Percentiles rank a stretch among this genome's conserved stretches.
phyloP scores from a whole-genome alignment of 2,888 invertebrate genomes.

The Mythimna loreyi region DNA sequence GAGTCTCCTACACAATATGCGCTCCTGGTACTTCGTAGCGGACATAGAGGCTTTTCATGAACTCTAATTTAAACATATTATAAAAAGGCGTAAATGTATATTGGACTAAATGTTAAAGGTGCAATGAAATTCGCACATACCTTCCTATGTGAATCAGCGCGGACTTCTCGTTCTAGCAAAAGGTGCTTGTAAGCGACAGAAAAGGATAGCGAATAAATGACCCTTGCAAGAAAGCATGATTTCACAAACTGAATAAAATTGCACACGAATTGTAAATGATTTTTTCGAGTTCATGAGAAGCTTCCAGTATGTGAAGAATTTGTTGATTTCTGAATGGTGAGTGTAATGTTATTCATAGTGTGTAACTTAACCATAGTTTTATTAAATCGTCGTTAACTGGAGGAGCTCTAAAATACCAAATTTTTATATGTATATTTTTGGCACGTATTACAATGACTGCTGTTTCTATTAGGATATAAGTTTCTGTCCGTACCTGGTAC shows the following conservation, averaged over 20 bases:
- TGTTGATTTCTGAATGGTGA: slow-evolving; percentile 11
- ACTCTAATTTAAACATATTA: slow-evolving; percentile 7
- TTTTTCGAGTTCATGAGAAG: slow-evolving; percentile 19
- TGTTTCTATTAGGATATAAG: slow-evolving; percentile 6
- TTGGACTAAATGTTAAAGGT: no score
- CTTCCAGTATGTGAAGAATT: slow-evolving; percentile 13
- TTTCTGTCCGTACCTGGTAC: slow-evolving; percentile 21
- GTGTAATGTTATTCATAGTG: slow-evolving; percentile 10
- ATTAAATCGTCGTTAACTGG: slow-evolving; percentile 6
- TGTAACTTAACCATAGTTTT: slow-evolving; percentile 16
- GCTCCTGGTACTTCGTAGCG: slow-evolving; percentile 63
- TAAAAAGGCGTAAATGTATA: not conserved
- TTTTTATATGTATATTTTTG: slow-evolving; percentile 22
- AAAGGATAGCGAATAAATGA: not conserved
- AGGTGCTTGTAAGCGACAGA: not conserved
- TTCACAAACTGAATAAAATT: not conserved
- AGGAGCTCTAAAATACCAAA: slow-evolving; percentile 1
- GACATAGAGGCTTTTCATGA: slow-evolving; percentile 8
- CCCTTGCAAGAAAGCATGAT: not conserved
- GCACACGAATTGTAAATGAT: not conserved
- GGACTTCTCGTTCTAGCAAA: not conserved
- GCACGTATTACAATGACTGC: slow-evolving; percentile 1
- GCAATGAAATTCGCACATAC: not conserved
- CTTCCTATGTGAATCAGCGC: not conserved
- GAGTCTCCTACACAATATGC: slow-evolving; percentile 57